Base-by-base conservation (phyloP, 30 jellyfish, hydroid and myxozoan species). In the Catostylus mosaicus region DNA sequence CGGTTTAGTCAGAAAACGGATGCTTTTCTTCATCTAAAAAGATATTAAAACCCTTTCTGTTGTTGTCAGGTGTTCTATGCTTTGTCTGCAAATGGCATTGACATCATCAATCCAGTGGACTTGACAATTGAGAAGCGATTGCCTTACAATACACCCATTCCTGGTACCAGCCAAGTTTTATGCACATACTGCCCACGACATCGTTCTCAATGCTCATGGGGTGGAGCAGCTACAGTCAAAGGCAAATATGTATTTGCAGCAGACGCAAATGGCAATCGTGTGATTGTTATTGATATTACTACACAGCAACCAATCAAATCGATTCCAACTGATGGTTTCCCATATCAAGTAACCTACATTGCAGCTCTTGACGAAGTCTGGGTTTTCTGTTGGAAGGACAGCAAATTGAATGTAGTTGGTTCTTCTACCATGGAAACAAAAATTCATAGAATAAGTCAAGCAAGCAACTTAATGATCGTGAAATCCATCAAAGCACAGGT, bases 311-410 rank as follows among this genome's bases (percentile, higher is more conserved):
- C 91, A 30, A 66, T 81, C 84, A 67, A 52, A 43, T 70, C 78
- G 67, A 81, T 81, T 12, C 26, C 34, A 30, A 81, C 91, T 1
- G 75, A 68, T 47, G 78, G 84, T 27, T 50, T 66, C 31, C 91
- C 91, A 20, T 66, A 66, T 66, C 67, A 46, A 29, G 78, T 81
- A 30, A 50, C 57, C 63, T 81, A 81, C 48, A 33, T 81, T 11
- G 57, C 37, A 26, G 78, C 85, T 7, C 77, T 81, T 10, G 91
- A 81, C 30, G 91, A 81, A 46, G 83, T 81, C n/a, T 81, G 91
- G 91, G 59, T 81, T 26, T 36, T 43, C 30, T 81, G 91, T 60
- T 81, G 91, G 91, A 52, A 74, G 1, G 57, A 67, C 52, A 81
- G 80, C 84, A 7, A 47, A 0, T 30, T 81, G 31, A 57, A 81